These are phyloP conservation scores for Cinclus cinclus DNA, from an alignment of 2,113 vertebrate species.

Conservation along the genomic window DNA sequence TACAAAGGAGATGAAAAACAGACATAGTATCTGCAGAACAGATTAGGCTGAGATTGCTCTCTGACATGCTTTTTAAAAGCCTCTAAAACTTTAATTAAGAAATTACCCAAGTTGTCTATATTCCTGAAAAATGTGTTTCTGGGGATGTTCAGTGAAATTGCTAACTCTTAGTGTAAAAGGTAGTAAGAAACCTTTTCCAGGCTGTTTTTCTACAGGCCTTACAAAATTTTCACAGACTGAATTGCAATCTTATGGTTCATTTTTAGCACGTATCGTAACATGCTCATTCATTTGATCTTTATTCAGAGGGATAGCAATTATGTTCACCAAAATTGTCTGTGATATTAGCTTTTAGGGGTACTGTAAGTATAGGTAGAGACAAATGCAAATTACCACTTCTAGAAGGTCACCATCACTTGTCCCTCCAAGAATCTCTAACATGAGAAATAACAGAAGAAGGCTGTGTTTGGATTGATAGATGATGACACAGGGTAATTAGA, in stretches of 20 bases:
- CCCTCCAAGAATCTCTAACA: background rate
- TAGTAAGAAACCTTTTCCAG: background rate
- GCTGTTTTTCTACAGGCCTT: background rate
- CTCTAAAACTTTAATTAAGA: slow-evolving; percentile 62
- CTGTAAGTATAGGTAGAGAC: background rate
- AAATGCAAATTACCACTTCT: background rate
- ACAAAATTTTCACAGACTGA: background rate
- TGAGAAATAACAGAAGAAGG: background rate
- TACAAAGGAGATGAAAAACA: slow-evolving; percentile 38
- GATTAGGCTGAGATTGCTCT: slow-evolving; percentile 33
- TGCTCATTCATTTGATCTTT: background rate
- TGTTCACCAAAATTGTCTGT: background rate
- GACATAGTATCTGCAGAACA: background rate
- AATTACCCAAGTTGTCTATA: slow-evolving; percentile 38
- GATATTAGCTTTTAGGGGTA: background rate
- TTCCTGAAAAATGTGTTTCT: slow-evolving; percentile 19
- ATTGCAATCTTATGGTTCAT: background rate
- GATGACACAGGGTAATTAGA: slow-evolving; percentile 49
- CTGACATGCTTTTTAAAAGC: slow-evolving; percentile 36
- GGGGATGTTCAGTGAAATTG: slow-evolving; percentile 12
- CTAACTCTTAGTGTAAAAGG: background rate
- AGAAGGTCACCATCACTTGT: slow-evolving; percentile 18
- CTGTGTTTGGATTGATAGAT: slow-evolving; percentile 42
- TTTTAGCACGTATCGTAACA: background rate
- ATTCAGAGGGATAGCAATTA: background rate